Percentiles rank a stretch among this genome's conserved stretches.
Conservation (phyloP, 2,888 invertebrate species). For the Stegana nigrithorax region DNA sequence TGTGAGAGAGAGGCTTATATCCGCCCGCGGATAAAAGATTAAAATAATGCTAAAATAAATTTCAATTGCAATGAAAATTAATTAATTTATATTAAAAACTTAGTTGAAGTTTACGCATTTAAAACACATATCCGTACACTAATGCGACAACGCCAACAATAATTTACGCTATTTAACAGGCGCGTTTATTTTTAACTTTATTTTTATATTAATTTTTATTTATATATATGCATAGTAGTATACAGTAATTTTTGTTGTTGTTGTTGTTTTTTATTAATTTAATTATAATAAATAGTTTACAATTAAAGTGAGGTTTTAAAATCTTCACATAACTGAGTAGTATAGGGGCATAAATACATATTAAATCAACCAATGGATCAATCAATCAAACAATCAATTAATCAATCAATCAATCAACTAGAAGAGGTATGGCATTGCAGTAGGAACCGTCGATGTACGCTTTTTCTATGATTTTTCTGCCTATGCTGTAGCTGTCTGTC, state of each 20-base stretch:
- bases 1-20: not conserved
- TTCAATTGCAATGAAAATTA: not conserved
- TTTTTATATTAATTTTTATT: not conserved
- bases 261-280: not conserved
- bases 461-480: conserved; percentile 27
- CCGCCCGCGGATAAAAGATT: conserved; percentile 17
- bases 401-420: too few relatives aligned
- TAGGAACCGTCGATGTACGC: conserved; percentile 53
- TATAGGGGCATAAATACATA: too few relatives aligned
- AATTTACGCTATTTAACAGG: not conserved
- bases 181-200: not conserved
- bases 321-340: too few relatives aligned
- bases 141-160: not conserved
- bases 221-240: too few relatives aligned
- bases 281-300: too few relatives aligned
- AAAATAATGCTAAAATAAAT: not conserved
- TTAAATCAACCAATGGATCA: not conserved
- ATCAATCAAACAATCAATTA: not conserved
- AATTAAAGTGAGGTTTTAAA: too few relatives aligned
- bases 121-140: not conserved
- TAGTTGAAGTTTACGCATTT: not conserved
- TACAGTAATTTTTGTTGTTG: not conserved
- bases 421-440: conserved; percentile 27
- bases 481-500: conserved; percentile 18
- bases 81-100: not conserved